Percentiles rank a stretch among this genome's conserved stretches.
Evolutionary conservation across 2,113 vertebrate species (phyloP).

Genomic region (Tautogolabrus adspersus): DNA sequence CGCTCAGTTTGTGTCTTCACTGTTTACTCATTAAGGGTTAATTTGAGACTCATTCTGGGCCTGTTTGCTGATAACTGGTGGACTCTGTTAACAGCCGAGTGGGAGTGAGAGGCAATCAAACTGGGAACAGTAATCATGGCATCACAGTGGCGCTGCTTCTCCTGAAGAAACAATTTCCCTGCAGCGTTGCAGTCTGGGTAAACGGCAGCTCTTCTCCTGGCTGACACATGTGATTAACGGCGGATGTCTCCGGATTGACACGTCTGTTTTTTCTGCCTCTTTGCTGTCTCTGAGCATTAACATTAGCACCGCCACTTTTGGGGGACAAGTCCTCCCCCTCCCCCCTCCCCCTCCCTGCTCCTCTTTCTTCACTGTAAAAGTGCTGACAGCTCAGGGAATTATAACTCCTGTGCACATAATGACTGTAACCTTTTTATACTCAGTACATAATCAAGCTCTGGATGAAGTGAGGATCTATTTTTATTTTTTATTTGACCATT

Average conservation of each 20-base stretch:
- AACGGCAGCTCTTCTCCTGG: slow-evolving; percentile 19
- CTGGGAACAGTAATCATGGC: slow-evolving; percentile 27
- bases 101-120: slow-evolving; percentile 32
- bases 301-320: slow-evolving; percentile 30
- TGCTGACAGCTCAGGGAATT: slow-evolving; percentile 45
- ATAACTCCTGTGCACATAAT: slow-evolving; percentile 35
- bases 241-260: slow-evolving; percentile 29
- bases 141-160: slow-evolving; percentile 37
- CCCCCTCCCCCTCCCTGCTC: background rate
- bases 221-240: slow-evolving; percentile 53
- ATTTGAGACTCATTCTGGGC: slow-evolving; percentile 30
- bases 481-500: background rate
- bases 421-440: slow-evolving; percentile 18
- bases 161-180: slow-evolving; percentile 23
- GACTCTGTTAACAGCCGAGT: slow-evolving; percentile 37
- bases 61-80: slow-evolving; percentile 21
- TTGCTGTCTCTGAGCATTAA: slow-evolving; percentile 35
- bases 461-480: background rate
- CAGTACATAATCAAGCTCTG: background rate
- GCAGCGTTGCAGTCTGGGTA: slow-evolving; percentile 40
- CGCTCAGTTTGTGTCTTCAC: background rate
- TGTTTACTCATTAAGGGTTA: slow-evolving; percentile 27
- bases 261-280: slow-evolving; percentile 13
- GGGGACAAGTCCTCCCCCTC: slow-evolving; percentile 26
- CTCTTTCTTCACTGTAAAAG: background rate